A percentile compares a stretch with the other conserved stretches of the same genome.
Conservation (phyloP, 2,797 vertebrate genomes). For the Sebastes kiyomatsui region DNA sequence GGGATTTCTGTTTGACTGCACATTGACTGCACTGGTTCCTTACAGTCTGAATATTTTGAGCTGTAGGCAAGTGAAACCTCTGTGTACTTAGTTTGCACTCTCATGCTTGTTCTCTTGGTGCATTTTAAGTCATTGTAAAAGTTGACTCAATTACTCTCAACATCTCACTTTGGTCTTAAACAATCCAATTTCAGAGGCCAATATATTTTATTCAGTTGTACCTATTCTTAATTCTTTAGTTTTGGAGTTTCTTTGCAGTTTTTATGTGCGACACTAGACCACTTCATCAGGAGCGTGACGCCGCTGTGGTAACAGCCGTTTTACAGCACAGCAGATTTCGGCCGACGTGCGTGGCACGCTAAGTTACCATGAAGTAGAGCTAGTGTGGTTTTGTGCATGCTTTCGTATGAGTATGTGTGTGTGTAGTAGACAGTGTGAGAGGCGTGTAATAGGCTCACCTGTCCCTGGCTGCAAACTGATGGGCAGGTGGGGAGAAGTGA, state of each 20-base stretch:
- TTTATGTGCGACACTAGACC: constrained; percentile 54
- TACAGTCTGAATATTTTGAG: background rate
- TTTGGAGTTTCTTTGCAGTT: background rate
- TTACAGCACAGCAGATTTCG: constrained; percentile 66
- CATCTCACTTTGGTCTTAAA: background rate
- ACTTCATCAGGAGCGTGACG: constrained; percentile 70
- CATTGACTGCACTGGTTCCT: too few species aligned
- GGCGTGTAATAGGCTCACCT: constrained; percentile 77
- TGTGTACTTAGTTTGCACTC: background rate
- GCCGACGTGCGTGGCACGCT: constrained; percentile 68
- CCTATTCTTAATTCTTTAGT: background rate
- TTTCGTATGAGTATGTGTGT: background rate
- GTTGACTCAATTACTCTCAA: background rate
- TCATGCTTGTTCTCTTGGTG: background rate
- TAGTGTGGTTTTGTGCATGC: constrained; percentile 8
- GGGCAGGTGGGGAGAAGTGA: constrained; percentile 74
- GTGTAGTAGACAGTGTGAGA: constrained; percentile 52
- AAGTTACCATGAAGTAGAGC: constrained; percentile 60
- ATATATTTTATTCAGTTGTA: background rate
- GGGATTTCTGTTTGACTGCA: too few species aligned
- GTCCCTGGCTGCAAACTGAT: constrained; percentile 68
- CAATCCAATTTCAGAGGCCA: background rate
- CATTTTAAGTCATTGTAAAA: background rate
- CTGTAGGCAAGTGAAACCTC: background rate
- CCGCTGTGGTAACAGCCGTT: constrained; percentile 70